Base-by-base conservation (phyloP, 2,888 invertebrate genomes). In the Habrosyne pyritoides region DNA sequence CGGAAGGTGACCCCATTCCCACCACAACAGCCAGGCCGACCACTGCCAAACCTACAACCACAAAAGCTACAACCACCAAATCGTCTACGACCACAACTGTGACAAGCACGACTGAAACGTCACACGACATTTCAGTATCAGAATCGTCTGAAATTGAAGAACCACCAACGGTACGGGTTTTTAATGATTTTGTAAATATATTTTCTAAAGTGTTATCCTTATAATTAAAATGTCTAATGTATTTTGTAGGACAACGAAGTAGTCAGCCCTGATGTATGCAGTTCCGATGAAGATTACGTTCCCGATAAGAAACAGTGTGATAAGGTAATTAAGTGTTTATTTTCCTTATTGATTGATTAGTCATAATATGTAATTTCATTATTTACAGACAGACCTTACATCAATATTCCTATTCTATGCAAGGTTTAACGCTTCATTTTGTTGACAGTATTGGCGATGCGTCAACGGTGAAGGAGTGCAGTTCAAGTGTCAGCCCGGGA, bases 401-500 rank as follows among this genome's bases (percentile, higher is more conserved):
- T n/a, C n/a, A n/a, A n/a, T n/a, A n/a, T n/a, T n/a, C n/a, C n/a
- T n/a, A n/a, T n/a, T n/a, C n/a, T n/a, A n/a, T n/a, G n/a, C n/a
- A n/a, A n/a, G n/a, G n/a, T 54, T 54, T 54, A 47, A 30, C 53
- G 14, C 21, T 2, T 14, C 47, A 21, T 61, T 63, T 66, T 69
- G 53, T 66, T 77, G 75, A 52, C 87, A 97, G 97, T 98, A 97
- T 75, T 97, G 96, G 91, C 95, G 97, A 60, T 98, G 98, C 79
- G 96, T 96, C 21, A 95, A 97, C 79, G 97, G 96, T 5, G 94
- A 95, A 75, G 95, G 95, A 3, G 87, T 95, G 52, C 94, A 94
- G 67, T 96, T 96, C 78, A 91, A 93, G 12, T 98, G 98, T 77
- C 94, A 94, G 64, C 91, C 94, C 0, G 96, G 96, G 22, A 95